Evolutionary conservation across 2,113 vertebrate genomes (phyloP).

Genomic region (Albula goreensis): DNA sequence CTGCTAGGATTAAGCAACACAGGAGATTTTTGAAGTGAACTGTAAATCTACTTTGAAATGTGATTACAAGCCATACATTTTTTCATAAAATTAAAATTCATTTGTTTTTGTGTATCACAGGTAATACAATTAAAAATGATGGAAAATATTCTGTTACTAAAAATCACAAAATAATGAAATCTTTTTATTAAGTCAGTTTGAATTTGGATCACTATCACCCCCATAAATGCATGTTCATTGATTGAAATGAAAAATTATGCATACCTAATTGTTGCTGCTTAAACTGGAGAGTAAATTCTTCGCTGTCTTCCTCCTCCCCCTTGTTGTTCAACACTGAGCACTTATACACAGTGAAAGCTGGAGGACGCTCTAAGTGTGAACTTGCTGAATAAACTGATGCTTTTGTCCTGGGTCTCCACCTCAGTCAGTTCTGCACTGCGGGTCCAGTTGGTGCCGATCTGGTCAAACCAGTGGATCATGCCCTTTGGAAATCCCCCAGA

Average conservation of each 20-base stretch:
- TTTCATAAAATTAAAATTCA: too few species aligned
- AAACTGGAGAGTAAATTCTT: accelerated
- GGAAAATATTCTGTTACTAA: too few species aligned
- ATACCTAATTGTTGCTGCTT: not conserved
- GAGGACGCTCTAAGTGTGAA: accelerated
- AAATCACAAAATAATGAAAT: too few species aligned
- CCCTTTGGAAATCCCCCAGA: slow-evolving; percentile 59
- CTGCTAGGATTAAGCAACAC: too few species aligned
- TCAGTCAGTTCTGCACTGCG: not conserved
- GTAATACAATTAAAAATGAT: too few species aligned
- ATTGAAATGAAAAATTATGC: not conserved
- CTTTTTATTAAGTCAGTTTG: too few species aligned
- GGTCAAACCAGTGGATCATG: slow-evolving; percentile 57
- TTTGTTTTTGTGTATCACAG: too few species aligned
- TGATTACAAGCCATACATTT: too few species aligned
- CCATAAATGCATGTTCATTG: too few species aligned
- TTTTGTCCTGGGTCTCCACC: not conserved
- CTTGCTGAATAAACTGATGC: slow-evolving; percentile 50
- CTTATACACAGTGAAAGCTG: not conserved
- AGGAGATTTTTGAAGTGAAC: too few species aligned
- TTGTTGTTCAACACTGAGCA: slow-evolving; percentile 52
- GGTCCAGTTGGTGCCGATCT: not conserved
- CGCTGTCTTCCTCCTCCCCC: slow-evolving; percentile 5
- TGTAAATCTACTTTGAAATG: too few species aligned
- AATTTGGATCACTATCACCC: too few species aligned